Base-by-base conservation (phyloP, 2,888 invertebrate species). In the Limenitis camilla region DNA sequence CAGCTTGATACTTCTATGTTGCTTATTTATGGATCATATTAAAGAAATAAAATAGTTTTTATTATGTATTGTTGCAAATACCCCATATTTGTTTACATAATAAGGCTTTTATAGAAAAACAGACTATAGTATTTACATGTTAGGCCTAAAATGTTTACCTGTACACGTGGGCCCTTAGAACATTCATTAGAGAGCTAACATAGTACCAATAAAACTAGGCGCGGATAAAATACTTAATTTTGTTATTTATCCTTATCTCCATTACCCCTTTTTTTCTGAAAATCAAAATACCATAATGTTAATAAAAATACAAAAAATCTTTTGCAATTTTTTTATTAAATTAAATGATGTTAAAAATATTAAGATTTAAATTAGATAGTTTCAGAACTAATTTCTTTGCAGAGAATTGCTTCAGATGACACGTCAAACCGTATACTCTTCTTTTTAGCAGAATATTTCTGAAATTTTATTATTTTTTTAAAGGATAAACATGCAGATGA, bases 371-470 rank as follows among this genome's bases (percentile, higher is more conserved):
- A 45, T 47, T 53, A 52, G 44, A 56, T 32, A 35, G 73, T 74
- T 38, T 75, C 76, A 6, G 74, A 67, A 61, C 68, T 72, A 11
- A 76, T 65, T 41, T 84, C 82, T 70, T 82, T 83, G 19, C 71
- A 56, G 43, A 72, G 45, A 19, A 80, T 60, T 19, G 81, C 80
- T 68, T 86, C 86, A 19, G 85, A 72, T 6, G 83, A 84, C 43
- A 79, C 82, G 61, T 86, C 85, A 63, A 86, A 86, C n/a, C 81
- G 74, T 68, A 86, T 78, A 58, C 69, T 76, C 81, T 84, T 84
- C 80, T 83, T 85, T 76, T 72, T 82, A 35, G 68, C 71, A 6
- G 68, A 60, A 64, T 71, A 66, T 76, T 77, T 85, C 86, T 85
- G 78, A 54, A 82, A 81, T 52, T 55, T 50, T 27, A 61, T 32